Conservation (phyloP, 1,140 invertebrate genomes). For the Conus betulinus region DNA sequence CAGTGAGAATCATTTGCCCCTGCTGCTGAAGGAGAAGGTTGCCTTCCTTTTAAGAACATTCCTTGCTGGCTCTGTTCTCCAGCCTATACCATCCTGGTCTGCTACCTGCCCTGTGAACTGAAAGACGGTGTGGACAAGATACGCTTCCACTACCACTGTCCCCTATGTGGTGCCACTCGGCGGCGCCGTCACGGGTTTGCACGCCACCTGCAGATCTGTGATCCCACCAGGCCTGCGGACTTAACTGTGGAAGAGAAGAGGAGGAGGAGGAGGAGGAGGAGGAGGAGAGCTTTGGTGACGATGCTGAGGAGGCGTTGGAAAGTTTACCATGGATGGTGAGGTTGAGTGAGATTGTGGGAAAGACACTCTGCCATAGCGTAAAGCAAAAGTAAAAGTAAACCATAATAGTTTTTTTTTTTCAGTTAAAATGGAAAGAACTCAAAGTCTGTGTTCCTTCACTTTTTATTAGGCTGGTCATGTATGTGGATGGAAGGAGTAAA, state of each 20-base stretch:
- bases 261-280: not conserved
- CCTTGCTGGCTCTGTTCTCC: not conserved
- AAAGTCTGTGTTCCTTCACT: no score
- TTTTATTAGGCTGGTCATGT: no score
- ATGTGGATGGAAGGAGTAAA: no score
- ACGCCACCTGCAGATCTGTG: constrained; percentile 35
- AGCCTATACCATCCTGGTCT: constrained; percentile 39
- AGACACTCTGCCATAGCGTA: no score
- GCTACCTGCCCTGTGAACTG: constrained; percentile 32
- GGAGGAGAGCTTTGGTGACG: not conserved
- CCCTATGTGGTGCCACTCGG: constrained; percentile 39
- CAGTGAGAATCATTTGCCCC: no score
- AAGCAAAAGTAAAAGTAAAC: no score
- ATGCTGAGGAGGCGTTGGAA: not conserved
- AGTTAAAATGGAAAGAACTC: no score
- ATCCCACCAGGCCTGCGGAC: not conserved
- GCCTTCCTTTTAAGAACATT: no score
- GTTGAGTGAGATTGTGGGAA: no score
- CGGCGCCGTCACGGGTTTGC: constrained; percentile 23
- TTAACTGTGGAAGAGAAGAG: not conserved
- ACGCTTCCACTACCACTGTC: constrained; percentile 44
- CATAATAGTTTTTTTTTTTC: no score
- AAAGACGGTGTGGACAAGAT: not conserved
- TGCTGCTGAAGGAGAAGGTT: no score
- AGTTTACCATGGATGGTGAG: not conserved